Conservation (phyloP, 2,888 invertebrate species). For the Dasypolia templi region DNA sequence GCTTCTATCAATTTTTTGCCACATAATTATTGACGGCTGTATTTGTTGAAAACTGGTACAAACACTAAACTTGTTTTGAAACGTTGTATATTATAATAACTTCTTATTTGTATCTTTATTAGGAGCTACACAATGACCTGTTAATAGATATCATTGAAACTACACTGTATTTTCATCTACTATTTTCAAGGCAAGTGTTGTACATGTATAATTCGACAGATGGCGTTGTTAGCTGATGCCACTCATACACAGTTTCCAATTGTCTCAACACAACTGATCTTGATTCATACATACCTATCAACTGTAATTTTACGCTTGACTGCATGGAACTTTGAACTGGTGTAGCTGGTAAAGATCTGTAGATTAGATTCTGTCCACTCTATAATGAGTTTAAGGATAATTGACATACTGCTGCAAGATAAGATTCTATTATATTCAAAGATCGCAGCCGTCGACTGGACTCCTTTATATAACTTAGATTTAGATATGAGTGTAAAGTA, state of each 20-base stretch:
- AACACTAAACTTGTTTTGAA: background rate
- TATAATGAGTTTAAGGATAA: background rate
- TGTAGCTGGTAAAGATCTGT: background rate
- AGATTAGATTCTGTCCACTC: background rate
- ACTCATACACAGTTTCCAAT: background rate
- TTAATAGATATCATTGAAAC: background rate
- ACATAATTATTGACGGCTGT: slow-evolving; percentile 9
- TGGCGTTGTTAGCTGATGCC: slow-evolving; percentile 16
- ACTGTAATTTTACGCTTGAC: slow-evolving; percentile 17
- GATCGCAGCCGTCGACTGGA: too few species aligned
- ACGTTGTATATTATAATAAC: background rate
- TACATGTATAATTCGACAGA: slow-evolving; percentile 8
- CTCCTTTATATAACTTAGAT: too few species aligned
- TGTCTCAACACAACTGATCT: background rate
- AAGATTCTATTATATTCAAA: too few species aligned
- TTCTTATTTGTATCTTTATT: background rate
- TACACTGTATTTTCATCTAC: background rate
- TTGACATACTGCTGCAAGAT: too few species aligned
- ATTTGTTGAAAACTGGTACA: background rate
- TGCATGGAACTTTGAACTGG: slow-evolving; percentile 15
- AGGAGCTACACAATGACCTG: background rate
- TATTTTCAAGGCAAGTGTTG: background rate
- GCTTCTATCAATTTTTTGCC: slow-evolving; percentile 10
- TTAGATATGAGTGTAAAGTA: too few species aligned
- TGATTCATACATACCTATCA: background rate